Evolutionary conservation across 2,797 vertebrate species (phyloP), one percentile per base, ranked within the genome.

Genomic region (Meriones psammophilus): DNA sequence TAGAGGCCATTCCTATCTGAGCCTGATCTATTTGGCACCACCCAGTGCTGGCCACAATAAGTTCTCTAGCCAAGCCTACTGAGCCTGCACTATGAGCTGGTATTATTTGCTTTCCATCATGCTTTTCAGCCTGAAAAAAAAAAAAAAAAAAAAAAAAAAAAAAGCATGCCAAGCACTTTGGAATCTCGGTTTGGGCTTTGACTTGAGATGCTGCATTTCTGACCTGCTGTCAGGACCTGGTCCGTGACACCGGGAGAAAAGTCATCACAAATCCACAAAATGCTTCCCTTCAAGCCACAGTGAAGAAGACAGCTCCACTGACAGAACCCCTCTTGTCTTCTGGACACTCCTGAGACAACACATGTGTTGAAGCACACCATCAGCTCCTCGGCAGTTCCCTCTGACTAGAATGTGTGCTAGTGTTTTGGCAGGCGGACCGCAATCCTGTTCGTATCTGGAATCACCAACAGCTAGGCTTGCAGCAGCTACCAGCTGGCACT

Each of bases 391-490:
- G 83, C 58, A 6, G 2, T 36, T 89, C 69, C 81, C 54, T 80
- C 64, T 91, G 50, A 58, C 88, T 91, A 77, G 66, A 88, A 74
- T 36, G 76, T n/a, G 60, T 87, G 60, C 78, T 92, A 68, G 42
- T 89, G 66, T 71, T 95, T 58, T 81, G 86, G 69, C 85, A 95
- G 33, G 78, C 79, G 88, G 86, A 54, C 42, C 17, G 30, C 60
- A 62, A 77, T 4, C 56, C 0, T 85, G 24, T 28, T 95, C 92
- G 91, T 78, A 73, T 80, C 94, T 97, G 95, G 90, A 97, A 94
- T 39, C 1, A 1, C 92, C 95, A 94, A 92, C 92, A 97, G 86
- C 86, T 93, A 83, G 90, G 94, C 71, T 22, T 93, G 76, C 64
- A 87, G 68, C 87, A 89, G 90, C 83, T 90, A 84, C 90, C 97